phyloP scores from a whole-genome alignment of 2,797 vertebrate species.

The Synaphobranchus kaupii region DNA sequence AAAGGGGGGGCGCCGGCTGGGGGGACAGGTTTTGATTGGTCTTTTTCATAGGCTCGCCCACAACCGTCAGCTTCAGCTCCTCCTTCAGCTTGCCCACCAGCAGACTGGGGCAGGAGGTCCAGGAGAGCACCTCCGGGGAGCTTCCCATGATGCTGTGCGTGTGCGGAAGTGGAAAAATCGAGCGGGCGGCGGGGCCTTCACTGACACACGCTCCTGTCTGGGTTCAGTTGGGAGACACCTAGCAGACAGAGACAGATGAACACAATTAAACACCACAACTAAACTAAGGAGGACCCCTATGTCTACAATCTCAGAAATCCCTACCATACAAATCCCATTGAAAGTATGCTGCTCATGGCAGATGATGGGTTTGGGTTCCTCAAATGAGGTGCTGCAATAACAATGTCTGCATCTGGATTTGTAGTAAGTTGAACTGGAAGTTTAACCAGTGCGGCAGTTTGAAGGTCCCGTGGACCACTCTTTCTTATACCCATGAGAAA shows the following conservation, averaged over 20 bases:
- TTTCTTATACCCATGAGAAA: not conserved
- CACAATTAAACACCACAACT: not conserved
- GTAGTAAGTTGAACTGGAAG: not conserved
- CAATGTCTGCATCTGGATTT: not conserved
- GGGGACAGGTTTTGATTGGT: slow-evolving; percentile 62
- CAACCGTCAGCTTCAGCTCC: slow-evolving; percentile 78
- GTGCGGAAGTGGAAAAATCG: slow-evolving; percentile 69
- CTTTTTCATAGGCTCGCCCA: slow-evolving; percentile 74
- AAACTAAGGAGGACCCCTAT: not conserved
- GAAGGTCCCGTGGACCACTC: not conserved
- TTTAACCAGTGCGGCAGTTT: not conserved
- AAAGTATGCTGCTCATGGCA: not conserved
- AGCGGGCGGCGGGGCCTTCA: slow-evolving; percentile 35
- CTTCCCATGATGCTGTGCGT: slow-evolving; percentile 91
- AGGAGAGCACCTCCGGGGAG: slow-evolving; percentile 90
- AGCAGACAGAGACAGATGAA: slow-evolving; percentile 29
- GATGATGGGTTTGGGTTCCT: not conserved
- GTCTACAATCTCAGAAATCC: not conserved
- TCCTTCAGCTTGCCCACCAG: slow-evolving; percentile 85
- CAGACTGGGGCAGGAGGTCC: slow-evolving; percentile 87
- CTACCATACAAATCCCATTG: not conserved
- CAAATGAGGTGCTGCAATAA: not conserved
- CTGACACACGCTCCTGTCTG: slow-evolving; percentile 53
- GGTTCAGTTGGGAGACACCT: slow-evolving; percentile 64
- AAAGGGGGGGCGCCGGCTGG: slow-evolving; percentile 52